Base-by-base conservation (phyloP, 1,140 invertebrate species). In the Triops longicaudatus region DNA sequence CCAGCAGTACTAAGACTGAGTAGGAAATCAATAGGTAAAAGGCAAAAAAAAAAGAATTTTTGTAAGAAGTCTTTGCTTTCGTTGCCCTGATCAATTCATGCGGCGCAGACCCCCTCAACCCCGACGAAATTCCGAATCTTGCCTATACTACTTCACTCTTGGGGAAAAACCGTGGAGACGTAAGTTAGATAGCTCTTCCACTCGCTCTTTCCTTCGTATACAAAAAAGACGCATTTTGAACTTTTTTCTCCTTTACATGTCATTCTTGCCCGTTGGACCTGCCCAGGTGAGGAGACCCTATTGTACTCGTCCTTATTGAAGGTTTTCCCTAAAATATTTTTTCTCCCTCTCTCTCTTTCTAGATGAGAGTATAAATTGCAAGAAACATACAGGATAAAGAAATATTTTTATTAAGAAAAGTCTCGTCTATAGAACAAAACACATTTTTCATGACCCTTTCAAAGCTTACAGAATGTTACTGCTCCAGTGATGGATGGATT, bases 301-400 rank as follows among this genome's bases (percentile, higher is more conserved):
- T 63, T 63, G 50, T 63, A 63, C 50, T 63, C 50, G 50, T 63
- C n/a, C 50, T 63, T 63, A 63, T 63, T 63, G 50, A 22, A 63
- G 50, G n/a, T 63, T 63, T 63, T 63, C 44, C 31, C 31, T 37
- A 37, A 37, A 37, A 22, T 17, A 10, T 63, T 63, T 63, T 63
- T 63, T 63, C 6, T 63, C 22, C 3, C 14, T 2, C 14, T 63
- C 7, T 10, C 22, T n/a, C 6, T 63, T 22, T 14, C 14, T 63
- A 14, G 7, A 22, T 17, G 22, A 0, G 14, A 22, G 50, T 37
- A 37, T 37, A 22, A 63, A 1, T 63, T 63, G 1, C 44, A 22
- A 63, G 50, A 17, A 63, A 17, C 17, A 22, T 1, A 2, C 6
- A 0, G 22, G 50, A 22, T 22, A 22, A 17, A 22, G 22, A 63